Conservation (phyloP, 1,140 invertebrate species). For the Lepidurus apus region DNA sequence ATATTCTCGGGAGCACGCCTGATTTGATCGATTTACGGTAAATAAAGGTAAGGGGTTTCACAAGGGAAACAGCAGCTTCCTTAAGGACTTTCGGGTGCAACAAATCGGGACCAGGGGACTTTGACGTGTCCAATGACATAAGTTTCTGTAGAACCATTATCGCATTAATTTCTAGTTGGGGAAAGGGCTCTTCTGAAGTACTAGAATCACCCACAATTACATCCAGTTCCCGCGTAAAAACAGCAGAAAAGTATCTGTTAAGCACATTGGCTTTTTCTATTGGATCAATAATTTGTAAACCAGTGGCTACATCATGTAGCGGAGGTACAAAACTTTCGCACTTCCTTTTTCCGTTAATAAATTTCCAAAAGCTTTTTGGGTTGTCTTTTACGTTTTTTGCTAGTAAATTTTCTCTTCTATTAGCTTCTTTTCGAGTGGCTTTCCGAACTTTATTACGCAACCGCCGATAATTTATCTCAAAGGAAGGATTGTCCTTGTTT, state of each 20-base stretch:
- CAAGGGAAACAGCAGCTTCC: not conserved
- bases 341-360: constrained; percentile 22
- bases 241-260: not conserved
- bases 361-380: constrained; percentile 20
- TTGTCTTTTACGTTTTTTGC: not conserved
- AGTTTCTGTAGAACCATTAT: not conserved
- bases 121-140: not conserved
- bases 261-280: not conserved
- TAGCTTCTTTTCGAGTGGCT: constrained; percentile 17
- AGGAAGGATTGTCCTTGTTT: not conserved
- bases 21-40: not conserved
- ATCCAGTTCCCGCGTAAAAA: constrained; percentile 1
- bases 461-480: not conserved
- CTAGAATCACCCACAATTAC: not conserved
- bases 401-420: constrained; percentile 24
- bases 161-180: not conserved
- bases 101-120: not conserved
- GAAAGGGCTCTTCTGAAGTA: constrained; percentile 1
- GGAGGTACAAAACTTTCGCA: not conserved
- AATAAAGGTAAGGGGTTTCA: not conserved
- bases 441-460: constrained; percentile 23
- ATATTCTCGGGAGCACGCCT: not conserved
- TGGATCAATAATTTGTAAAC: not conserved
- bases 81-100: not conserved
- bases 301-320: not conserved